These are phyloP conservation scores for Acanthoscelides obtectus DNA, from an alignment of 2,888 invertebrate genomes.

Conservation along the genomic window DNA sequence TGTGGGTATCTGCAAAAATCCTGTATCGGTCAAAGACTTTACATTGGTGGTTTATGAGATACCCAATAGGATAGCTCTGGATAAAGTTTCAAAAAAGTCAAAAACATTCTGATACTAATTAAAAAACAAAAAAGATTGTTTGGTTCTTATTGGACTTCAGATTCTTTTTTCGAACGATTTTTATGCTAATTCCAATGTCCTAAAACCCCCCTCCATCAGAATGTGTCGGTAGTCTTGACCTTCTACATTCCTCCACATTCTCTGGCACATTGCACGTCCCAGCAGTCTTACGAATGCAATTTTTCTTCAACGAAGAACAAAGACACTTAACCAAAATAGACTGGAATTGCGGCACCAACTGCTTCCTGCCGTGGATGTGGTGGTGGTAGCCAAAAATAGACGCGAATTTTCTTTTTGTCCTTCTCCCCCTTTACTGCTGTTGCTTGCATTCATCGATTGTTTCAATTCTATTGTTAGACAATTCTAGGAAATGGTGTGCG, in stretches of 20 bases:
- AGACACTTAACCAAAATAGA: neutral
- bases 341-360: neutral
- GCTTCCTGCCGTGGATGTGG: slow-evolving; percentile 23
- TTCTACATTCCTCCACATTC: neutral
- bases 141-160: too few species aligned
- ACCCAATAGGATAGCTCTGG: too few species aligned
- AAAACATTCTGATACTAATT: too few species aligned
- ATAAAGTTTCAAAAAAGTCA: too few species aligned
- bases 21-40: too few species aligned
- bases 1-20: too few species aligned
- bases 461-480: neutral
- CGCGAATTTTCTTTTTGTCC: slow-evolving; percentile 22
- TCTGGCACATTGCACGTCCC: neutral
- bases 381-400: slow-evolving; percentile 33
- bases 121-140: too few species aligned
- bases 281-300: neutral
- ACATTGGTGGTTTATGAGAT: too few species aligned
- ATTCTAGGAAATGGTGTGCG: neutral
- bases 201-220: too few species aligned
- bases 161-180: too few species aligned
- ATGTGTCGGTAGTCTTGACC: too few species aligned
- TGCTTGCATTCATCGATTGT: neutral
- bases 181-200: too few species aligned
- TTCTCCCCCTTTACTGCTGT: slow-evolving; percentile 9
- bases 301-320: neutral